Base-by-base conservation (phyloP, 2,113 vertebrate species). In the Colinus virginianus region DNA sequence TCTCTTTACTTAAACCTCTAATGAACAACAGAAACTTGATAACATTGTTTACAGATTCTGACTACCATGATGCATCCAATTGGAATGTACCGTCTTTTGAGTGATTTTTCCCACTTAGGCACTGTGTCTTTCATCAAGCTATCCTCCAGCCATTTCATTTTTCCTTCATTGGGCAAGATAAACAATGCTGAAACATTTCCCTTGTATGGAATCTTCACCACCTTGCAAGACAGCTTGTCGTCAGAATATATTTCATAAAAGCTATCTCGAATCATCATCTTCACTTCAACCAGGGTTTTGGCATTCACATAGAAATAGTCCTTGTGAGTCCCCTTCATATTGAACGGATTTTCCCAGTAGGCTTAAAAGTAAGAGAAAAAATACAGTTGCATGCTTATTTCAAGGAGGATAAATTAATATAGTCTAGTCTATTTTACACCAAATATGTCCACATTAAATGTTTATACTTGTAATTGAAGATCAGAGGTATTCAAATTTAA, bases 311-410 rank as follows among this genome's bases (percentile, higher is more conserved):
- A 75, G 71, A 95, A 97, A 62, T 93, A 94, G 56, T 91, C 95
- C 82, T 98, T 98, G 38, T 42, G 21, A 10, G 98, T 98, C 3
- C 58, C 34, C 40, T 93, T 95, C 13, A 66, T 76, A 43, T 96
- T 40, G 63, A 99, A 99, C 90, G 97, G 98, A 82, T 97, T 98
- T 95, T 97, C 95, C 98, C 98, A 99, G 83, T 98, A 98, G 26
- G 86, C 96, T 97, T 93, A 90, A 96, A 96, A 96, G 6, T 67
- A 55, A 94, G 81, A 95, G 32, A 95, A 23, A 93, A 92, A 71
- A 91, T 42, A 36, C 25, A 78, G 56, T 30, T 3, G 16, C 78
- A 74, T 62, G 25, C 7, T 64, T 72, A 43, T 40, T 94, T 94
- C 30, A 64, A 32, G 55, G 48, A 88, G 18, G 7, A 55, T 58